Evolutionary conservation across 2,888 invertebrate species (phyloP).

Genomic region (Choristoneura rosaceana): DNA sequence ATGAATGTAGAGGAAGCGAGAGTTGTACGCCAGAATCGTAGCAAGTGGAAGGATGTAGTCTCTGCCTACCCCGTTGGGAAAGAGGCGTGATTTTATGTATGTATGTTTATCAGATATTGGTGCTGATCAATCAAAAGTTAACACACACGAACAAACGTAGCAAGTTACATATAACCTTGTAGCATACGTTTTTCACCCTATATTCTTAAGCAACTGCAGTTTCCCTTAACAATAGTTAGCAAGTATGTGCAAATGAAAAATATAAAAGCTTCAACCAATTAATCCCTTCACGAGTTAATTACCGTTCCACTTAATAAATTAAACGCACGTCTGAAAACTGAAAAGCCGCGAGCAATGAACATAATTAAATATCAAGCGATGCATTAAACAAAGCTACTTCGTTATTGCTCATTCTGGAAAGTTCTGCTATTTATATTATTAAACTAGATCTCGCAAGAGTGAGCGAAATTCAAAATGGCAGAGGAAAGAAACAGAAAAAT

Average conservation of each 20-base stretch:
- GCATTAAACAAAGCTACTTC: constrained; percentile 33
- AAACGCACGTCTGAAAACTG: constrained; percentile 14
- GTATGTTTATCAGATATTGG: no score
- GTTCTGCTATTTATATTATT: background rate
- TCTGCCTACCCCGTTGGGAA: no score
- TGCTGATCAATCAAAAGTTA: no score
- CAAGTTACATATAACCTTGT: background rate
- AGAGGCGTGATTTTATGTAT: no score
- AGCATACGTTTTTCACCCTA: background rate
- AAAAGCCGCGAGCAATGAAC: constrained; percentile 18
- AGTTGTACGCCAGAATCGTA: no score
- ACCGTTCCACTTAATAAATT: constrained; percentile 15
- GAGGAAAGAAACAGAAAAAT: no score
- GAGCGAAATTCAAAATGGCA: no score
- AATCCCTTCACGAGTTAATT: constrained; percentile 7
- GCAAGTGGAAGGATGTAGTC: no score
- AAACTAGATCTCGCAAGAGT: background rate
- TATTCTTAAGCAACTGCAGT: background rate
- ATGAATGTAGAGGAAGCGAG: no score
- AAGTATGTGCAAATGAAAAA: background rate
- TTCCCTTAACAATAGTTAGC: background rate
- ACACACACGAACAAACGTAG: no score
- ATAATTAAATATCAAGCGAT: constrained; percentile 39
- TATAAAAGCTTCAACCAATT: constrained; percentile 2
- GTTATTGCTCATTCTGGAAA: constrained; percentile 4